Evolutionary conservation across 2,888 invertebrate genomes (phyloP), one percentile per base, ranked within the genome.

Genomic region (Aricia artaxerxes): DNA sequence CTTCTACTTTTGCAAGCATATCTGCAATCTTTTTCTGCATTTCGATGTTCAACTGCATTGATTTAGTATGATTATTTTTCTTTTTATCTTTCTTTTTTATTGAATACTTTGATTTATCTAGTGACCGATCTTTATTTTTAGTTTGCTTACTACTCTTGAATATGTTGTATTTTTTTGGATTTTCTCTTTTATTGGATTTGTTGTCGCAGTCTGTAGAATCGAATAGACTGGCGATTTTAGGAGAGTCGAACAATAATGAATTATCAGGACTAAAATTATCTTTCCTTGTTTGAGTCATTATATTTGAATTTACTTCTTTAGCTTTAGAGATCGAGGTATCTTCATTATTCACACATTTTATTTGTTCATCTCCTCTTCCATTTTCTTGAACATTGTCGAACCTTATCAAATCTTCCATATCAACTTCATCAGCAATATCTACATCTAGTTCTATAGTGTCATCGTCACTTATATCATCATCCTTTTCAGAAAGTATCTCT

Each of bases 21-120:
- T 69, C 69, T 38, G 13, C 38, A 35, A 69, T 69, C 69, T 69
- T 69, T 5, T 69, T 69, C 35, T 69, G 69, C 69, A 69, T 69
- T 69, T 69, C 69, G 4, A 69, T 69, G 38, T 69, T 69, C 13
- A 69, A 38, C 35, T 69, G 69, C 13, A 38, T 38, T 38, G 69
- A 35, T 24, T 69, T 35, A 35, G 35, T 69, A 69, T 16, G 69
- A 5, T 69, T 69, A 69, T 69, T 69, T 69, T 13, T 69, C 7
- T 69, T 69, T 13, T 69, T 69, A 31, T 4, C 11, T 31, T 31
- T 69, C 9, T 69, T 69, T 69, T 69, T 69, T 16, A 38, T 35
- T 69, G 35, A 35, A 69, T 38, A 13, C 13, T 24, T 69, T 35
- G 16, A 69, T 38, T 69, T 69, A 13, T 69, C 69, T 38, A 38